Evolutionary conservation across 2,888 invertebrate genomes (phyloP).

Genomic region (Encarsia formosa): DNA sequence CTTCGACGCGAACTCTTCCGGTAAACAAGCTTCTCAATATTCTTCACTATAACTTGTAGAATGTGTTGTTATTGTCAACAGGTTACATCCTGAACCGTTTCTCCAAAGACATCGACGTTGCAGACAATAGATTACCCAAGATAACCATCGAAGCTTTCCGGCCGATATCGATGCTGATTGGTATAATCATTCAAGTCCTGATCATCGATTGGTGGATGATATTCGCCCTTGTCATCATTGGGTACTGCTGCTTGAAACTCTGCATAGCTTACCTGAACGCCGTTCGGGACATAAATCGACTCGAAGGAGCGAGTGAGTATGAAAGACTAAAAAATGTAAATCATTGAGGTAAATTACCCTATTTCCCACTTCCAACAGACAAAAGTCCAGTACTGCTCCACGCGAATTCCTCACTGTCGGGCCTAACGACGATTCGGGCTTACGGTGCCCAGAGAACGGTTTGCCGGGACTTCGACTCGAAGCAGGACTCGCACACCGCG

Average conservation of each 20-base stretch:
- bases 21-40: too few relatives aligned
- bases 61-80: too few relatives aligned
- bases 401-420: conserved; percentile 77
- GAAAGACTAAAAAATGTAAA: too few relatives aligned
- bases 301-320: conserved; percentile 56
- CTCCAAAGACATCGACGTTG: conserved; percentile 77
- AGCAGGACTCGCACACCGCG: conserved; percentile 67
- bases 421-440: conserved; percentile 83
- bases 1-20: conserved; percentile 64
- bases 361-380: too few relatives aligned
- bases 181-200: conserved; percentile 69
- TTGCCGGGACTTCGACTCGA: conserved; percentile 68
- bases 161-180: conserved; percentile 67
- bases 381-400: conserved; percentile 90
- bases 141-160: conserved; percentile 63
- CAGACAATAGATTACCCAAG: conserved; percentile 69
- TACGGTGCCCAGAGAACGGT: conserved; percentile 70
- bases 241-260: conserved; percentile 61
- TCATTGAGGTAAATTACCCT: too few relatives aligned
- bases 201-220: conserved; percentile 68
- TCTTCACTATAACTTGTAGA: too few relatives aligned
- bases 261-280: conserved; percentile 66
- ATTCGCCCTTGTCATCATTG: conserved; percentile 61
- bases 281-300: conserved; percentile 69
- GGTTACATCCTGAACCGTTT: conserved; percentile 81